Base-by-base conservation (phyloP, 2,797 vertebrate genomes). In the Luscinia luscinia region DNA sequence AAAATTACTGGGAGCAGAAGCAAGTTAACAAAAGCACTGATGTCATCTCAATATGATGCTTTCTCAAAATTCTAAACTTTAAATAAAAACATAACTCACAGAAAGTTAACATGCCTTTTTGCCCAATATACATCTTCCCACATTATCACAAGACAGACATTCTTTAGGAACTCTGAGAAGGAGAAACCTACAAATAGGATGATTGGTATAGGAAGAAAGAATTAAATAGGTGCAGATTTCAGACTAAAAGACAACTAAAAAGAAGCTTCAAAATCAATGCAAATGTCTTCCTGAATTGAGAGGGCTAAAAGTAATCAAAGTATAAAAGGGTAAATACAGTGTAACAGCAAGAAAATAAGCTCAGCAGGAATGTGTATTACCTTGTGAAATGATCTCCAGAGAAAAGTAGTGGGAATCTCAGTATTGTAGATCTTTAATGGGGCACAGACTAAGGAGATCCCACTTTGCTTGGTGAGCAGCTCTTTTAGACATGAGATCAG, bases 61-160 rank as follows among this genome's bases (percentile, higher is more conserved):
- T 83, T 80, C 76, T 72, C 66, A 83, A 83, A 92, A 87, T 34
- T 85, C 81, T 82, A 49, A 82, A 54, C 11, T 11, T 49, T 59
- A 84, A 91, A 89, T 87, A 83, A 82, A 91, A 89, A 58, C 19
- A 28, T 30, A 87, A 86, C 51, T 92, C 66, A 45, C 40, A 92
- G 55, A 81, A 93, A 62, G 69, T 80, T 59, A 84, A 32, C 27
- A 48, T 88, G 77, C 41, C 80, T 89, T 91, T 94, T 86, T 63
- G 46, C 76, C 64, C 2, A 0, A 34, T 45, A 62, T 40, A 59
- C 55, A 57, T 89, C 89, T 95, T 85, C 93, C 72, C 93, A 94
- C 84, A 34, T 68, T 27, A 89, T 95, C 89, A 94, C 92, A 95
- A 81, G 89, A 91, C 66, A 79, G 43, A 84, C 30, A 82, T 52